Base-by-base conservation (phyloP, 1,140 invertebrate genomes). In the Cotesia glomerata region DNA sequence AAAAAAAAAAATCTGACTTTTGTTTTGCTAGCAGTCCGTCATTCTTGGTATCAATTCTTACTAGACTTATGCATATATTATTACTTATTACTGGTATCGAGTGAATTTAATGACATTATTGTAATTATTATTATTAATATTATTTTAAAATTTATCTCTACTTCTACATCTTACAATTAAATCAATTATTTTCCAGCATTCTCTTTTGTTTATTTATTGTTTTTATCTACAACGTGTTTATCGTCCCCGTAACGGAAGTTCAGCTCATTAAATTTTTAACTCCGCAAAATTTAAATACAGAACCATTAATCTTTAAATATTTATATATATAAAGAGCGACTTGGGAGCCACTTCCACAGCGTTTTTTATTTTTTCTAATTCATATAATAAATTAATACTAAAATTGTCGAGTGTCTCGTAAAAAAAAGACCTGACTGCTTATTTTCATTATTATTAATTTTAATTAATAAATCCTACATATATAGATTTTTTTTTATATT, bases 361-460 rank as follows among this genome's bases (percentile, higher is more conserved):
- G n/a, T 16, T 16, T 14, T 54, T 54, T 13, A 26, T 3, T 54
- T 54, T n/a, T 54, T 54, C 16, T 54, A 54, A 54, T 54, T 14
- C 5, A 14, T 45, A 45, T 54, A 54, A 54, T 54, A 54, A n/a
- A 54, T 16, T 54, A 54, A 54, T 4, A n/a, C 52, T n/a, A 14
- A n/a, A n/a, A 16, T 54, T 54, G 52, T 54, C n/a, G 16, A 14
- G 52, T 54, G 16, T 54, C n/a, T 54, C 16, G 5, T 4, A 49
- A 49, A n/a, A 49, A 54, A 16, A 54, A 54, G 52, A 14, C 52
- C 77, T 76, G 71, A 75, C 62, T 11, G 11, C 39, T 45, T 45
- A 11, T 45, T 45, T 9, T 45, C 11, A 45, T 45, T 45, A 9
- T 45, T 45, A 11, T 45, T 45, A 45, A 45, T 2, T 45, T 45